A percentile compares a stretch with the other conserved stretches of the same genome.
These are phyloP conservation scores for Sericinus montela DNA, from an alignment of 2,888 invertebrate genomes.

Conservation along the genomic window DNA sequence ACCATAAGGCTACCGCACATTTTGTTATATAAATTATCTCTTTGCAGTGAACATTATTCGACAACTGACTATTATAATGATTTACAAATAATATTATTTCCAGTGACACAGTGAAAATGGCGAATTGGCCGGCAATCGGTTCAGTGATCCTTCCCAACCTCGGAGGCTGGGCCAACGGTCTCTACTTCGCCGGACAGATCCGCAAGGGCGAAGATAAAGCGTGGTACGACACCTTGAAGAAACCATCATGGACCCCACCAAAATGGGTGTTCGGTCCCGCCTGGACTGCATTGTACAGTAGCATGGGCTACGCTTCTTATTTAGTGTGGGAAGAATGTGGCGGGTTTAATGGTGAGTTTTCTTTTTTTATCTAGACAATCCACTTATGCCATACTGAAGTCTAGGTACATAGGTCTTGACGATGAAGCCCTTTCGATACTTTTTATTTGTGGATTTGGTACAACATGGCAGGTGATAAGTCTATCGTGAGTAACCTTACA, in stretches of 20 bases:
- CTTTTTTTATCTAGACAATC: too few species aligned
- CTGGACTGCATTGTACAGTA: slow-evolving; percentile 88
- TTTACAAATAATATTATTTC: too few species aligned
- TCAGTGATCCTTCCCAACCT: slow-evolving; percentile 73
- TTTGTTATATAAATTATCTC: too few species aligned
- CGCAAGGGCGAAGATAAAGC: slow-evolving; percentile 53
- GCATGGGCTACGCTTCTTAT: slow-evolving; percentile 93
- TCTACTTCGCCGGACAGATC: slow-evolving; percentile 82
- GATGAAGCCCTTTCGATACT: too few species aligned
- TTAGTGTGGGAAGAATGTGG: slow-evolving; percentile 88
- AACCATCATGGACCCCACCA: slow-evolving; percentile 88
- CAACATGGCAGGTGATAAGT: too few species aligned
- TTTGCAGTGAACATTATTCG: too few species aligned
- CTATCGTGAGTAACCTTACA: too few species aligned
- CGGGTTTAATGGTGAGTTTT: slow-evolving; percentile 80
- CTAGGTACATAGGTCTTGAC: too few species aligned
- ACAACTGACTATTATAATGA: too few species aligned
- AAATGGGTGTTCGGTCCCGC: slow-evolving; percentile 89
- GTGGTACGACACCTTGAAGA: slow-evolving; percentile 66
- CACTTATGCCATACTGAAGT: too few species aligned
- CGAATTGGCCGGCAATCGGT: slow-evolving; percentile 52
- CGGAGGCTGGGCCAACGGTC: slow-evolving; percentile 84
- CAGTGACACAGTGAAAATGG: slow-evolving; percentile 38
- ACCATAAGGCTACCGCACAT: too few species aligned
- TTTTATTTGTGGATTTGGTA: too few species aligned